Evolutionary conservation across 2,113 vertebrate genomes (phyloP).

Genomic region (Chiloscyllium plagiosum): DNA sequence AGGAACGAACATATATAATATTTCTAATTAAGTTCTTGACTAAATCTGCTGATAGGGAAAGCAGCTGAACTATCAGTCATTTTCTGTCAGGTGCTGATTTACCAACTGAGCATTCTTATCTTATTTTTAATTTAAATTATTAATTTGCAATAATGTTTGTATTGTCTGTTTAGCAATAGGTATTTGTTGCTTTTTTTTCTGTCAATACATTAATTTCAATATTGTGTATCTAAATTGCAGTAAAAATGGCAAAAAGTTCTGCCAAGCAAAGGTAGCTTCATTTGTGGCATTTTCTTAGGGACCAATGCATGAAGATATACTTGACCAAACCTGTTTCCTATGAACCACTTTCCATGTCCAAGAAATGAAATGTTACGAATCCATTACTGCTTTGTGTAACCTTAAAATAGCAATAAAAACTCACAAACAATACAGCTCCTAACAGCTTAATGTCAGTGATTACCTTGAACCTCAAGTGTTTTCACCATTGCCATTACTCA

Average conservation of each 20-base stretch:
- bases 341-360: conserved; percentile 48
- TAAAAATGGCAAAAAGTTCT: conserved; percentile 52
- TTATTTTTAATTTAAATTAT: neutral
- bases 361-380: conserved; percentile 58
- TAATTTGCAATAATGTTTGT: neutral
- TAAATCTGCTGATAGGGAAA: neutral
- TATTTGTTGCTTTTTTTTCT: neutral
- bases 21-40: neutral
- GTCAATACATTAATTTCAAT: neutral
- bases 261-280: conserved; percentile 78
- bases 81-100: neutral
- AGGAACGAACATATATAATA: neutral
- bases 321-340: conserved; percentile 49
- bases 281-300: conserved; percentile 78
- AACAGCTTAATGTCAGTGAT: conserved; percentile 56
- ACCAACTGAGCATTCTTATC: neutral
- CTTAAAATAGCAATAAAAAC: conserved; percentile 53
- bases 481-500: conserved; percentile 51
- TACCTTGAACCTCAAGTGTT: conserved; percentile 55
- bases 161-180: neutral
- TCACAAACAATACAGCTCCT: conserved; percentile 49
- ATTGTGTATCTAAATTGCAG: neutral
- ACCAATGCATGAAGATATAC: conserved; percentile 59
- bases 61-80: neutral
- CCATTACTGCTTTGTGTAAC: conserved; percentile 57